phyloP scores from a whole-genome alignment of 1,140 invertebrate species.

The Panagrolaimus sp. region DNA sequence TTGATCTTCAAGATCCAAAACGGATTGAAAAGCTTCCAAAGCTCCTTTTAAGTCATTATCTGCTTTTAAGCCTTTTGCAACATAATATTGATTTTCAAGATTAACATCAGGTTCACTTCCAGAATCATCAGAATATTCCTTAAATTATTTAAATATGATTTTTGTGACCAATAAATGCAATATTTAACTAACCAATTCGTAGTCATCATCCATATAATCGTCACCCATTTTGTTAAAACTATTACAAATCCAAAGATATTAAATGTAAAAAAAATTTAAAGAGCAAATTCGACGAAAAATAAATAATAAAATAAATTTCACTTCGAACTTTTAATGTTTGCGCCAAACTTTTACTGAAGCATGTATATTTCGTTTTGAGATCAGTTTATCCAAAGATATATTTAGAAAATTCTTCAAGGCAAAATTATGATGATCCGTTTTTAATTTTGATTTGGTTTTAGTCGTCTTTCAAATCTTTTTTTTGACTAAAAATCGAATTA shows the following conservation, averaged over 20 bases:
- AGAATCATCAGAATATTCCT: slow-evolving; percentile 65
- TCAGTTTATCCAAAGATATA: no score
- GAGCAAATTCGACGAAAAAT: not conserved
- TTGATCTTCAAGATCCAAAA: slow-evolving; percentile 77
- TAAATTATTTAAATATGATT: slow-evolving; percentile 36
- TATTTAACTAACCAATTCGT: slow-evolving; percentile 38
- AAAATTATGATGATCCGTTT: no score
- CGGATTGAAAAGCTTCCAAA: slow-evolving; percentile 86
- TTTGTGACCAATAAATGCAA: not conserved
- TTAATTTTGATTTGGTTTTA: no score
- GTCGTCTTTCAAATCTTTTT: no score
- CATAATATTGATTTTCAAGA: slow-evolving; percentile 99
- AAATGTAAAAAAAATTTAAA: not conserved
- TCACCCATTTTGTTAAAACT: slow-evolving; percentile 20
- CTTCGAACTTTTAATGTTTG: no score
- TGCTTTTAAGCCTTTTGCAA: slow-evolving; percentile 95
- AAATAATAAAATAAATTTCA: not conserved
- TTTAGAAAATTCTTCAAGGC: no score
- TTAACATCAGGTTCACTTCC: slow-evolving; percentile 89
- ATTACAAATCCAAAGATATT: not conserved
- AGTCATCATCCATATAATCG: slow-evolving; percentile 38
- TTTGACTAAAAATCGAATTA: no score
- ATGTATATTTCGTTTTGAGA: no score
- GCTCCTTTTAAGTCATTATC: slow-evolving; percentile 76
- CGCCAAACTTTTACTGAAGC: no score